phyloP scores from a whole-genome alignment of 1,140 invertebrate genomes.

The Microplitis demolitor region DNA sequence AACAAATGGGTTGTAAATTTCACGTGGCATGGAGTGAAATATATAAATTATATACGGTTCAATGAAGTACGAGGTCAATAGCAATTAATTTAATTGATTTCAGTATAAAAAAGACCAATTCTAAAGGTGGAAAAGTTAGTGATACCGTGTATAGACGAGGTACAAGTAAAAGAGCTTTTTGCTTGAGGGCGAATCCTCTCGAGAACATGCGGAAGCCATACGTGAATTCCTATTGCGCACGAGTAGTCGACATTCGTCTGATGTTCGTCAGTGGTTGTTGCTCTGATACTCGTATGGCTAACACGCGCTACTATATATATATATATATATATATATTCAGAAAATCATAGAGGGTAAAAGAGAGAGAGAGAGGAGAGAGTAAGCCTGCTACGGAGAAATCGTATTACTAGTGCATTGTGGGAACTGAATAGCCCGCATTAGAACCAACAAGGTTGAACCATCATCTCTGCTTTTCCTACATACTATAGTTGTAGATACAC shows the following conservation, averaged over 20 bases:
- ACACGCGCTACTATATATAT: background rate
- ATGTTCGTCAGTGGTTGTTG: background rate
- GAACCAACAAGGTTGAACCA: slow-evolving; percentile 52
- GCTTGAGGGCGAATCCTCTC: background rate
- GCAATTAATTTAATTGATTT: background rate
- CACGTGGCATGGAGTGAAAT: too few relatives aligned
- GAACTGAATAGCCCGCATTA: slow-evolving; percentile 58
- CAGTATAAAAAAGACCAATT: background rate
- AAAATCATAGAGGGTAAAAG: background rate
- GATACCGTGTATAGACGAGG: background rate
- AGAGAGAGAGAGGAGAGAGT: background rate
- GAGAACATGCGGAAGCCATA: slow-evolving; percentile 14
- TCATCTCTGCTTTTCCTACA: too few relatives aligned
- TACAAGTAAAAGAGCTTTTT: background rate
- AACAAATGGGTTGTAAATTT: too few relatives aligned
- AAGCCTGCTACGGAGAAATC: slow-evolving; percentile 44
- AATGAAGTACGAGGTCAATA: background rate
- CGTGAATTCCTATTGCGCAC: slow-evolving; percentile 3
- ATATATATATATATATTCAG: too few relatives aligned
- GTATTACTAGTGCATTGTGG: slow-evolving; percentile 60
- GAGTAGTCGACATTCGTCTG: background rate
- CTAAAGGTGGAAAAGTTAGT: background rate
- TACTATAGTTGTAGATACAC: too few relatives aligned
- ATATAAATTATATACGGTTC: too few relatives aligned
- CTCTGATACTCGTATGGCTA: background rate